A percentile compares a stretch with the other conserved stretches of the same genome.
Conservation (phyloP, 2,113 vertebrate species). For the Nymphicus hollandicus region DNA sequence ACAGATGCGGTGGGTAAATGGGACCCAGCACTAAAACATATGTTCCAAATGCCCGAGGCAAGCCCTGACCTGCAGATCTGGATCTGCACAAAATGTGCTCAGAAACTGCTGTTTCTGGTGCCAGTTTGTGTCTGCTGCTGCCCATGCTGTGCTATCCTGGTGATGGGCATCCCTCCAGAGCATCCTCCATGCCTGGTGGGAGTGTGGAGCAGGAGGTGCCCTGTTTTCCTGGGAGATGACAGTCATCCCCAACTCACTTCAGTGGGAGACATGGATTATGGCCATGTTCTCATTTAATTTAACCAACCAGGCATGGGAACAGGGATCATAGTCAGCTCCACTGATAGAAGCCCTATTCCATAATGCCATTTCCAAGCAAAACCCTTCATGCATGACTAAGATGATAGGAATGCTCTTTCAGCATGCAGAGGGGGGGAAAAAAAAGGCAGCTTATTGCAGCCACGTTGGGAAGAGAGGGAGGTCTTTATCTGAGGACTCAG, state of each 20-base stretch:
- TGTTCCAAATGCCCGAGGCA: background rate
- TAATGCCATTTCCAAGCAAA: background rate
- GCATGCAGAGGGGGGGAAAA: background rate
- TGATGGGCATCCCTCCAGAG: background rate
- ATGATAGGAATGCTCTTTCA: background rate
- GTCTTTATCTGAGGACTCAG: background rate
- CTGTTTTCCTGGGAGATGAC: background rate
- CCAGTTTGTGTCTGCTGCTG: background rate
- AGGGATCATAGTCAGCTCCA: background rate
- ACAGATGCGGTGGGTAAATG: background rate
- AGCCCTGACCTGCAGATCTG: background rate
- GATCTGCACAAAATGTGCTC: background rate
- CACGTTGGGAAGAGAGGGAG: background rate
- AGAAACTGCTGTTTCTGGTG: background rate
- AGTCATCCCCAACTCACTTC: accelerated
- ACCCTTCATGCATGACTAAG: background rate
- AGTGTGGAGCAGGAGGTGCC: background rate
- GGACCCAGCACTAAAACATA: background rate
- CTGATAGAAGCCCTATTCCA: background rate
- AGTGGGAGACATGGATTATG: accelerated
- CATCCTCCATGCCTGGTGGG: background rate
- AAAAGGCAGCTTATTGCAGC: background rate
- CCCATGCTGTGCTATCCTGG: background rate
- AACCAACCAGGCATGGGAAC: background rate
- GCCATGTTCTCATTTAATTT: background rate